phyloP scores from a whole-genome alignment of 2,888 invertebrate species.

The Ormia ochracea region DNA sequence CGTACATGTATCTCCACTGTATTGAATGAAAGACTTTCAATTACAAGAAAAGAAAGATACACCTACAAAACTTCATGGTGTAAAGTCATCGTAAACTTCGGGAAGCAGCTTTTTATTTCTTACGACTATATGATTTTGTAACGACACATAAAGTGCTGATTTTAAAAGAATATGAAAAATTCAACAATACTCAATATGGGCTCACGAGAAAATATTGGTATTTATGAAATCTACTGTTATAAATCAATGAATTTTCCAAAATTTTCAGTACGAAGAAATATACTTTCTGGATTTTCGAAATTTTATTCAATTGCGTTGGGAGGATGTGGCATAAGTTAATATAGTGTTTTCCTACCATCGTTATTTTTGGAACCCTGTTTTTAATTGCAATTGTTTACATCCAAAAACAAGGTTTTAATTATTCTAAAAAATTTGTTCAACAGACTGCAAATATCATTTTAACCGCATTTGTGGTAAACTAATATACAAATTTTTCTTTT shows the following conservation, averaged over 20 bases:
- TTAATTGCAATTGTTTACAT: neutral
- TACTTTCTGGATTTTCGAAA: slow-evolving; percentile 1
- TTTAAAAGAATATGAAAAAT: neutral
- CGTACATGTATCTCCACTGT: too few relatives aligned
- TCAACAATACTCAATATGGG: neutral
- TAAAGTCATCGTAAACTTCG: too few relatives aligned
- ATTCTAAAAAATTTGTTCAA: too few relatives aligned
- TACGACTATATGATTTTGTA: slow-evolving; percentile 24
- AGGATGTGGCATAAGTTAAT: neutral
- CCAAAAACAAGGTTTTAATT: too few relatives aligned
- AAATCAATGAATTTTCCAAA: slow-evolving; percentile 47
- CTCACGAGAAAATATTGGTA: slow-evolving; percentile 49
- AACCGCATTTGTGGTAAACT: too few relatives aligned
- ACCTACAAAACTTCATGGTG: too few relatives aligned
- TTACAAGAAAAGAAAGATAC: too few relatives aligned
- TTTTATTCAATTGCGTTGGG: slow-evolving; percentile 2
- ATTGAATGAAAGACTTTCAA: too few relatives aligned
- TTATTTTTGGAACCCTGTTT: neutral
- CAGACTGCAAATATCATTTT: too few relatives aligned
- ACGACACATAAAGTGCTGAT: slow-evolving; percentile 6
- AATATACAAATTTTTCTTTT: slow-evolving; percentile 28
- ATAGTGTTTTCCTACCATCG: neutral
- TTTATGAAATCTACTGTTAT: slow-evolving; percentile 56
- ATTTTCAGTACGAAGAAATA: slow-evolving; percentile 38
- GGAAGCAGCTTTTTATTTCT: neutral